Conservation (phyloP, 2,888 invertebrate genomes). For the Pterostichus niger region DNA sequence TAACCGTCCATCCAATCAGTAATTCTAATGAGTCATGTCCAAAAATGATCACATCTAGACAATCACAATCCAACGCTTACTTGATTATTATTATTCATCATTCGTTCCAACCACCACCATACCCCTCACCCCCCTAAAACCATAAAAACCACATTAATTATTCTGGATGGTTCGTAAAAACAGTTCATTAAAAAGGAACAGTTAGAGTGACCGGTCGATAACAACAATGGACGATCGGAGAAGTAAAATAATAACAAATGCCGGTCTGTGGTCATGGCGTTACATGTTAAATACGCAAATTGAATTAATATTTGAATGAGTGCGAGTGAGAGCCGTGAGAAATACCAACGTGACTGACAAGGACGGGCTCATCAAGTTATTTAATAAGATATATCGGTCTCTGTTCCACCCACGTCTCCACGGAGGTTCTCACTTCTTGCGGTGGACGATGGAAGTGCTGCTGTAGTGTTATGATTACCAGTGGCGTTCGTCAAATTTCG, state of each 20-base stretch:
- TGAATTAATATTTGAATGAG: constrained; percentile 67
- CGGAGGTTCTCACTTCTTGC: constrained; percentile 15
- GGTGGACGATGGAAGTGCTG: background rate
- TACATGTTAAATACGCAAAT: constrained; percentile 65
- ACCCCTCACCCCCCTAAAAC: background rate
- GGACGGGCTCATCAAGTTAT: constrained; percentile 76
- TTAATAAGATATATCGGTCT: constrained; percentile 75
- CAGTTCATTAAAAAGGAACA: constrained; percentile 60
- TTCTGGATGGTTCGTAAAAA: constrained; percentile 58
- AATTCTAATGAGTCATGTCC: constrained; percentile 57
- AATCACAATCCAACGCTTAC: constrained; percentile 42
- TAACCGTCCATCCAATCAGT: constrained; percentile 17
- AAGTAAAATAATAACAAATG: constrained; percentile 58
- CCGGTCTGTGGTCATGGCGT: constrained; percentile 50
- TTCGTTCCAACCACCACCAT: background rate
- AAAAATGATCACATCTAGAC: constrained; percentile 45
- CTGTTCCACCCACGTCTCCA: constrained; percentile 69
- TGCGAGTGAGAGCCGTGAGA: constrained; percentile 74
- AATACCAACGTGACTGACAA: constrained; percentile 77
- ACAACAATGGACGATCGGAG: constrained; percentile 39
- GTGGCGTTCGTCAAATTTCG: constrained; percentile 30
- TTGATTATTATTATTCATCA: constrained; percentile 31
- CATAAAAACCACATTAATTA: constrained; percentile 63
- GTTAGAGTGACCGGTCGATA: constrained; percentile 48
- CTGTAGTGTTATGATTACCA: constrained; percentile 18